These are phyloP conservation scores for Cisticola juncidis DNA, from an alignment of 2,113 vertebrate species.

Conservation along the genomic window DNA sequence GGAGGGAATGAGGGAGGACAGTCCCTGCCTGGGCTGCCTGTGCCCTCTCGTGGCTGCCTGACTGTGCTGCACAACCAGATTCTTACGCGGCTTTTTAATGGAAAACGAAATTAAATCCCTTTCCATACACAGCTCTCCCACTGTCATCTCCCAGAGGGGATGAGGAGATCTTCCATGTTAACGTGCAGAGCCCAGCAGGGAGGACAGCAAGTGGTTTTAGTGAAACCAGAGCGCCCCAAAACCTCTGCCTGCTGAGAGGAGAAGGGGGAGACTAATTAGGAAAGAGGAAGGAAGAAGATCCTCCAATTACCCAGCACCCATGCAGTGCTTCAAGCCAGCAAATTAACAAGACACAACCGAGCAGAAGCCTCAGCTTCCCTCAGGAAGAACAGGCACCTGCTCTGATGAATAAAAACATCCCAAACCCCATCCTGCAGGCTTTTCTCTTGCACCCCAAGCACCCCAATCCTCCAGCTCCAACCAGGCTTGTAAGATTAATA, in stretches of 20 bases:
- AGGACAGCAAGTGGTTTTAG: neutral
- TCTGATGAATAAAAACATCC: neutral
- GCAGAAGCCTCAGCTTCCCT: neutral
- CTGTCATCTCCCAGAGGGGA: neutral
- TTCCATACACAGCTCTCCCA: neutral
- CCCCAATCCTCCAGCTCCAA: neutral
- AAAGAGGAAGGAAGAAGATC: neutral
- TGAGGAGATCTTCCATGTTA: neutral
- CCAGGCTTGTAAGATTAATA: slow-evolving; percentile 3
- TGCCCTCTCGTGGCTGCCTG: slow-evolving; percentile 39
- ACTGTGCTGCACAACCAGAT: neutral
- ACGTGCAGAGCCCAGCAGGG: fast-evolving
- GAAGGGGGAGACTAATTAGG: neutral
- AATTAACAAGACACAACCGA: neutral
- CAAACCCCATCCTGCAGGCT: neutral
- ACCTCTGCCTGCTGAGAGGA: neutral
- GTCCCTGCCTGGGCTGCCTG: neutral
- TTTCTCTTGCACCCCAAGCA: neutral
- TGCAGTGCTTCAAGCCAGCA: neutral
- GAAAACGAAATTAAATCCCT: neutral
- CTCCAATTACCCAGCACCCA: neutral
- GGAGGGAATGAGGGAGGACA: too few species aligned
- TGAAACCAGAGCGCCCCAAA: neutral
- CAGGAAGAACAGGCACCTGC: neutral
- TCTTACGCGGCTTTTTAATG: fast-evolving